Evolutionary conservation across 2,888 invertebrate genomes (phyloP), one percentile per base, ranked within the genome.

Genomic region (Koerneria pararmatus): DNA sequence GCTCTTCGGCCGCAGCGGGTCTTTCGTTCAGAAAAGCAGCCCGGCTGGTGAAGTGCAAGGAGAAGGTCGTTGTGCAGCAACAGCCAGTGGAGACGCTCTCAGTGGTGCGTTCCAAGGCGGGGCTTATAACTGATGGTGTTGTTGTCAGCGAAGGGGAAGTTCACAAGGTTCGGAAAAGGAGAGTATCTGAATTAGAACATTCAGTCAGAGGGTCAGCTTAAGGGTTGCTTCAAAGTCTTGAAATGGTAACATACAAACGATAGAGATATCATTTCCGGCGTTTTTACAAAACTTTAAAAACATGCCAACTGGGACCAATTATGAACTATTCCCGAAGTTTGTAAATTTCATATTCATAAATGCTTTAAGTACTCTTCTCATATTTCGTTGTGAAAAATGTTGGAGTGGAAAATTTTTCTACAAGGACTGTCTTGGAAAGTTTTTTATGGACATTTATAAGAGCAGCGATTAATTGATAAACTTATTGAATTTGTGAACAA

Each of bases 61-160:
- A 64, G 64, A 22, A 64, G 29, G 46, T 64, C 6, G 19, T 54
- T 31, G 56, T 64, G 31, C 54, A 64, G 46, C 31, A 41, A 1
- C 29, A 29, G 22, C 56, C 54, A 1, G 35, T 46, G 19, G 64
- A 64, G 46, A 19, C 64, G 1, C 37, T 64, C 5, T 54, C 54
- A 4, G 64, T 64, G 54, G 64, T 64, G 32, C 29, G 64, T 37
- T 19, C 15, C 11, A 41, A 41, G 41, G n/a, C 8, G 41, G 41
- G 41, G 19, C 19, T 11, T 41, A 19, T 41, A 41, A 41, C 8
- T 11, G 41, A 11, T 41, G 11, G 11, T 11, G 11, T 41, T 41
- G 41, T 19, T 41, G 19, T 19, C 11, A 41, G 19, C 19, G 19
- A 41, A 41, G 8, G 19, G 11, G 41, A 41, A 41, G 41, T 11